Percentiles rank a stretch among this genome's conserved stretches.
phyloP scores from a whole-genome alignment of 2,113 vertebrate genomes.

The Poeciliopsis retropinna region DNA sequence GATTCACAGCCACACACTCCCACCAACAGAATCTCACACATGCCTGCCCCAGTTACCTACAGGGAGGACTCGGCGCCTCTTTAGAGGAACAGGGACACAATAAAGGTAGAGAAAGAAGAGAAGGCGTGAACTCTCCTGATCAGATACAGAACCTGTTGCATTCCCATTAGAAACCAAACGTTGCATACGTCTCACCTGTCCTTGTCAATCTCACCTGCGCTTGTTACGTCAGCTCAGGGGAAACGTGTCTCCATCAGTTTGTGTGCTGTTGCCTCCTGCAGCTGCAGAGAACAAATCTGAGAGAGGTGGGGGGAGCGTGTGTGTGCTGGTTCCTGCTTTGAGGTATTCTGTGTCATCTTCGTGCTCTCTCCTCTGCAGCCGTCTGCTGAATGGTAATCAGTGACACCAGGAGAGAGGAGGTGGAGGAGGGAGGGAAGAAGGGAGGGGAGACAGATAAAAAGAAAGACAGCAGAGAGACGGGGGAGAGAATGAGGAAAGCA shows the following conservation, averaged over 20 bases:
- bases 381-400: conserved; percentile 89
- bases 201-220: background rate
- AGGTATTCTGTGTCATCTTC: conserved; percentile 88
- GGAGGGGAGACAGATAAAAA: conserved; percentile 17
- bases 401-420: conserved; percentile 72
- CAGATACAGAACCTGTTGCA: background rate
- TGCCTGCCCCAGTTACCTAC: conserved; percentile 54
- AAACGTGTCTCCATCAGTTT: background rate
- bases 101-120: conserved; percentile 34
- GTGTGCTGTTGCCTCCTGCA: conserved; percentile 24
- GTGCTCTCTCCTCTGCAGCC: conserved; percentile 86
- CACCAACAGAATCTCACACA: conserved; percentile 53
- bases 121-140: background rate
- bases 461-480: conserved; percentile 53
- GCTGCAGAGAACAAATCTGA: conserved; percentile 64
- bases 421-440: conserved; percentile 16
- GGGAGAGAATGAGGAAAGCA: conserved; percentile 69
- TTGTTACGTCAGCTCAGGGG: conserved; percentile 4
- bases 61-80: conserved; percentile 11
- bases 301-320: conserved; percentile 7
- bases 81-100: conserved; percentile 26
- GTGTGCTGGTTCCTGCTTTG: conserved; percentile 80
- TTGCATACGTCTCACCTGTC: background rate
- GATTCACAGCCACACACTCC: conserved; percentile 15
- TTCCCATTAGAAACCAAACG: background rate